phyloP scores from a whole-genome alignment of 2,888 invertebrate genomes.

The Andrena dorsata region DNA sequence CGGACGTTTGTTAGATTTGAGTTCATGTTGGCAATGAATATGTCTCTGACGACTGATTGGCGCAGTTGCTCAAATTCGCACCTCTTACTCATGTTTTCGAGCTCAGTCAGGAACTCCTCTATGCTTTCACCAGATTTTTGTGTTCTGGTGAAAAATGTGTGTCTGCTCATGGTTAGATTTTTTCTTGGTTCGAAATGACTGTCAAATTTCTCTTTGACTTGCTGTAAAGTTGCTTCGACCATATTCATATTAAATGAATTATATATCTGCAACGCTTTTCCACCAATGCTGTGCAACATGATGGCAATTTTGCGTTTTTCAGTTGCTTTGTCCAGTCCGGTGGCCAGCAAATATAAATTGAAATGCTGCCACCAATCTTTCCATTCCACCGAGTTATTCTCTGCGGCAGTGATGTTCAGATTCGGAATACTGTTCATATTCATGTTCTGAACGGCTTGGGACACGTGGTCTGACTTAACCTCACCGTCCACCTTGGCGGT shows the following conservation, averaged over 20 bases:
- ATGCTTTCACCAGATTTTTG: not conserved
- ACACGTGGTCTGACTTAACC: constrained; percentile 2
- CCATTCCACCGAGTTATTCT: not conserved
- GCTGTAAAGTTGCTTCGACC: not conserved
- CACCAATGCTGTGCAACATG: not conserved
- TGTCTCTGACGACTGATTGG: not conserved
- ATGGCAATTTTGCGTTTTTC: not conserved
- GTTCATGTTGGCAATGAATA: not conserved
- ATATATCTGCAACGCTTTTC: not conserved
- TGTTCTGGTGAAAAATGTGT: not conserved
- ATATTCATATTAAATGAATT: not conserved
- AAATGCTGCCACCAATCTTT: not conserved
- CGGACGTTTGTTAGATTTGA: not conserved
- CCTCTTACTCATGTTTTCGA: not conserved
- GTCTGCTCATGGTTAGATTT: not conserved
- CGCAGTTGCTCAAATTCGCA: not conserved
- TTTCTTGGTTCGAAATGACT: not conserved
- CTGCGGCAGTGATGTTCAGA: not conserved
- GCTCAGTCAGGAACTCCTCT: not conserved
- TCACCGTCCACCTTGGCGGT: not conserved
- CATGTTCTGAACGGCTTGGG: not conserved
- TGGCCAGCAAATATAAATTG: not conserved
- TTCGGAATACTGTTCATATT: not conserved
- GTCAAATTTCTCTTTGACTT: not conserved
- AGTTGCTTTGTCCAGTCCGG: not conserved